Percentiles rank a stretch among this genome's conserved stretches.
These are phyloP conservation scores for Flexamia atlantica DNA, from an alignment of 2,888 invertebrate genomes.

Conservation along the genomic window DNA sequence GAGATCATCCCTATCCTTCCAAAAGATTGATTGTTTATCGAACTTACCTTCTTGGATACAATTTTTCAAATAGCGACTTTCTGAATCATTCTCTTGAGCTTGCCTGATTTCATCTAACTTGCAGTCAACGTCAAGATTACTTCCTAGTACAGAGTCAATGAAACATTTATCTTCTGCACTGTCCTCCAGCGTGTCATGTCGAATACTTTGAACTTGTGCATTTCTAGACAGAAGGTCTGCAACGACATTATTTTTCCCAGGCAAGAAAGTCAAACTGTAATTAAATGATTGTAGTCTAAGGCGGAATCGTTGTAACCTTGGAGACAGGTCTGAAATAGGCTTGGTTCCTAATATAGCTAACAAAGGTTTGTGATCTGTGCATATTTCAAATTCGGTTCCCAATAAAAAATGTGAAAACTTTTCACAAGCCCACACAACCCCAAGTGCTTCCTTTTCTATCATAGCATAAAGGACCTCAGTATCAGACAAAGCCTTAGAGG, in stretches of 20 bases:
- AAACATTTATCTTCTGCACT: background rate
- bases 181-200: background rate
- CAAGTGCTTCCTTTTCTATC: conserved; percentile 72
- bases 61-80: background rate
- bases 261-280: conserved; percentile 70
- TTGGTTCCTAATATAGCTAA: conserved; percentile 72
- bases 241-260: conserved; percentile 64
- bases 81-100: background rate
- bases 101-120: background rate
- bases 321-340: conserved; percentile 72
- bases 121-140: background rate
- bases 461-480: conserved; percentile 62
- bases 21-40: conserved; percentile 8
- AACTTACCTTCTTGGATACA: background rate
- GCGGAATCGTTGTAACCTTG: conserved; percentile 72
- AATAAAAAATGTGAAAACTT: conserved; percentile 72
- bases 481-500: too few relatives aligned
- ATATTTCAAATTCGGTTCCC: conserved; percentile 70
- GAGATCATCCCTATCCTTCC: conserved; percentile 13
- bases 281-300: conserved; percentile 67
- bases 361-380: conserved; percentile 73
- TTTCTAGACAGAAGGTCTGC: conserved; percentile 5
- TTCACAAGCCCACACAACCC: conserved; percentile 72
- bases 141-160: background rate
- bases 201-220: background rate